phyloP scores from a whole-genome alignment of 2,888 invertebrate species.

The Lumbricus terrestris region DNA sequence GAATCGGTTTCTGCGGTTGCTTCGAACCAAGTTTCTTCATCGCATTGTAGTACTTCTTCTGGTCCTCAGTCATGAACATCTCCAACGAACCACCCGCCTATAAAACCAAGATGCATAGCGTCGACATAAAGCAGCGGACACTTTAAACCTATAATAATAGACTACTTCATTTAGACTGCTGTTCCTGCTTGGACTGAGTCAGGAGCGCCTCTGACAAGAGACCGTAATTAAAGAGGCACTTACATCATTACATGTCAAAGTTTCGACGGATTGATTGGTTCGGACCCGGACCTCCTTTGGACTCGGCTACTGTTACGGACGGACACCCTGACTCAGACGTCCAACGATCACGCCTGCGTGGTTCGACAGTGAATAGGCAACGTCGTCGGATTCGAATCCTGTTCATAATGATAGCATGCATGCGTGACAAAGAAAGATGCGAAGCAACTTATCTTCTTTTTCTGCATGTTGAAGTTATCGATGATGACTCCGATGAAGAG shows the following conservation, averaged over 20 bases:
- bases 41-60: constrained; percentile 81
- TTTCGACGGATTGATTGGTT: no score
- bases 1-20: constrained; percentile 96
- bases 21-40: constrained; percentile 99
- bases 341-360: no score
- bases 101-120: not conserved
- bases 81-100: constrained; percentile 90
- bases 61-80: constrained; percentile 87
- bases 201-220: no score
- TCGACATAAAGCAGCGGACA: not conserved
- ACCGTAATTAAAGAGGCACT: no score
- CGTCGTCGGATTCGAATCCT: no score
- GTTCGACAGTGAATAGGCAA: no score
- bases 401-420: not conserved
- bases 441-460: constrained; percentile 91
- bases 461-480: constrained; percentile 99
- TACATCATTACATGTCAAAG: no score
- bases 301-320: no score
- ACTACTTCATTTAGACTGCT: not conserved
- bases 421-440: constrained; percentile 70
- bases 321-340: no score
- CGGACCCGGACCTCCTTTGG: no score
- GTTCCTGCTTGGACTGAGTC: no score
- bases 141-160: not conserved
- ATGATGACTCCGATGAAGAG: constrained; percentile 99